Evolutionary conservation across 2,113 vertebrate species (phyloP).

Genomic region (Oncorhynchus masou): DNA sequence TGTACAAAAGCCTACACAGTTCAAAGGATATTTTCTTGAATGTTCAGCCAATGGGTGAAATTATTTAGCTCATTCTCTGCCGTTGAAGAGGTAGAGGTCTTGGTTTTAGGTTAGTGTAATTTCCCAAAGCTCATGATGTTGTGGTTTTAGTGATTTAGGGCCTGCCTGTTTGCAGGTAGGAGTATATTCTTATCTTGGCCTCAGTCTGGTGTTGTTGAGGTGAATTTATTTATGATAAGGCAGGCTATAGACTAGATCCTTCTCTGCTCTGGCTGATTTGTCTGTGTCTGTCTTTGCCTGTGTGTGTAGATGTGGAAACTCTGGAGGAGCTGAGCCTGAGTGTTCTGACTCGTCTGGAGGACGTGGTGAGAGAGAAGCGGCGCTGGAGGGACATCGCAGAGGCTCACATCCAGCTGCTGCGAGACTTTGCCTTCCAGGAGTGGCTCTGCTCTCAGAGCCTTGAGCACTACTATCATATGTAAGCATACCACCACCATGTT

Average conservation of each 20-base stretch:
- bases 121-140: too few relatives aligned
- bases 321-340: slow-evolving; percentile 79
- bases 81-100: too few relatives aligned
- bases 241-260: too few relatives aligned
- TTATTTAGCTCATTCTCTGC: too few relatives aligned
- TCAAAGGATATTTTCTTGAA: too few relatives aligned
- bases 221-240: too few relatives aligned
- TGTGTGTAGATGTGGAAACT: slow-evolving; percentile 75
- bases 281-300: slow-evolving; percentile 24
- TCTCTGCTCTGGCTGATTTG: slow-evolving; percentile 9
- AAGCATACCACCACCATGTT: slow-evolving; percentile 35
- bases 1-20: too few relatives aligned
- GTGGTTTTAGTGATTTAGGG: too few relatives aligned
- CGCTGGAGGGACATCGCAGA: slow-evolving; percentile 73
- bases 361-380: slow-evolving; percentile 71
- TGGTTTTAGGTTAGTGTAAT: too few relatives aligned
- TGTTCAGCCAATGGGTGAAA: too few relatives aligned
- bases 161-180: neutral
- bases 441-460: slow-evolving; percentile 79
- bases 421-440: slow-evolving; percentile 81
- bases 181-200: too few relatives aligned
- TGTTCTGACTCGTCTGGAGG: slow-evolving; percentile 73
- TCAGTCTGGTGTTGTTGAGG: too few relatives aligned
- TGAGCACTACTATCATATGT: slow-evolving; percentile 78
- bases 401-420: slow-evolving; percentile 73